Evolutionary conservation across 2,113 vertebrate genomes (phyloP), one percentile per base, ranked within the genome.

Genomic region (Notiomystis cincta): DNA sequence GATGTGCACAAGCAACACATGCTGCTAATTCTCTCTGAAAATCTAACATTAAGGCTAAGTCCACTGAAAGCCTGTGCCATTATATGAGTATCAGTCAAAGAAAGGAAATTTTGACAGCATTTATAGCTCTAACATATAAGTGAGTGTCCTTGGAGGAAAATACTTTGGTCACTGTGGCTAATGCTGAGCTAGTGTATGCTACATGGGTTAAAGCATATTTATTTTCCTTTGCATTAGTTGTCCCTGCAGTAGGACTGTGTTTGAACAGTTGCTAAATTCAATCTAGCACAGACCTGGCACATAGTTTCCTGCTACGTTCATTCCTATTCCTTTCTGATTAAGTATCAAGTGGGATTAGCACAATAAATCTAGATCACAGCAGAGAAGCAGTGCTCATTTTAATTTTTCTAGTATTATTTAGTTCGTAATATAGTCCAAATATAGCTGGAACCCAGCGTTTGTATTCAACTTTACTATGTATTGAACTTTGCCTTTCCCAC

Each of bases 191-290:
- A 73, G 42, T 28, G 56, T 38, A 73, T 86, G 22, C 11, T 80
- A 9, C 23, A 50, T 0, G 1, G 13, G 44, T 82, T 83, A 83
- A 88, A 82, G 25, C 7, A 40, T 73, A 75, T 60, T 78, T 84
- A 47, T 81, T 84, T 95, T 81, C 42, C 51, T 81, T 80, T 84
- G 60, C 62, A 11, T 92, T 57, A 72, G 23, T n/a, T 94, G 51
- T 70, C 38, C 25, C 51, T 70, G 42, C 24, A 67, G 44, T 14
- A 86, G 27, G 38, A 73, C 12, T 15, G 42, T 77, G 69, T 93
- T 77, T 92, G 62, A 89, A 83, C 93, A 97, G 86, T 73, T 92
- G 91, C 54, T 37, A 75, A 38, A 67, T 73, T 89, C 67, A 78
- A 7, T 83, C 80, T 81, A 66, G 76, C 72, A 66, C 7, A n/a